Conservation (phyloP, 2,797 vertebrate genomes). For the Aphelocoma californica region DNA sequence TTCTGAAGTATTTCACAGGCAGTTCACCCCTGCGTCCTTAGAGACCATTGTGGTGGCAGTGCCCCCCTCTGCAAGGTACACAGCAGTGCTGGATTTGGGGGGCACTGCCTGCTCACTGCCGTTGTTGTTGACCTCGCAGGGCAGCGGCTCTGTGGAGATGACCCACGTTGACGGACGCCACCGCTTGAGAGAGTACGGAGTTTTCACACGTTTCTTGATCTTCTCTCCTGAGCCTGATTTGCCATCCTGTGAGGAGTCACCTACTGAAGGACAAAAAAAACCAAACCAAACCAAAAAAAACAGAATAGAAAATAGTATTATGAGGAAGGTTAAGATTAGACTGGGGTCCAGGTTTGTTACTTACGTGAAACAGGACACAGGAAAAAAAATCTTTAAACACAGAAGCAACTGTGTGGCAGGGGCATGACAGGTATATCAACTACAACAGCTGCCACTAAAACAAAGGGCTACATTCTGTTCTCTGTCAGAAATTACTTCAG, state of each 20-base stretch:
- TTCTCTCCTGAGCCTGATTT: conserved; percentile 90
- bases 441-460: neutral
- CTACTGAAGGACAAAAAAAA: conserved; percentile 62
- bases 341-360: neutral
- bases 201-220: conserved; percentile 98
- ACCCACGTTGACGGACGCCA: conserved; percentile 98
- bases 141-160: conserved; percentile 90
- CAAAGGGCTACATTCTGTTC: neutral
- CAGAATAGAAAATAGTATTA: conserved; percentile 26
- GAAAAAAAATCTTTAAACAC: neutral
- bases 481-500: conserved; percentile 38
- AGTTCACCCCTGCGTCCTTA: conserved; percentile 87
- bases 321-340: neutral
- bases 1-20: conserved; percentile 82
- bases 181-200: conserved; percentile 95
- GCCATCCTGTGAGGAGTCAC: conserved; percentile 82
- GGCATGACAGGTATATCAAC: neutral
- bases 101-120: conserved; percentile 70
- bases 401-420: neutral
- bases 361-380: neutral
- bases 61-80: conserved; percentile 87
- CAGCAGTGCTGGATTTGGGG: conserved; percentile 91
- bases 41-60: conserved; percentile 83
- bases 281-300: neutral
- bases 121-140: conserved; percentile 87